Evolutionary conservation across 2,797 vertebrate genomes (phyloP).

Genomic region (Poecilia gillii): DNA sequence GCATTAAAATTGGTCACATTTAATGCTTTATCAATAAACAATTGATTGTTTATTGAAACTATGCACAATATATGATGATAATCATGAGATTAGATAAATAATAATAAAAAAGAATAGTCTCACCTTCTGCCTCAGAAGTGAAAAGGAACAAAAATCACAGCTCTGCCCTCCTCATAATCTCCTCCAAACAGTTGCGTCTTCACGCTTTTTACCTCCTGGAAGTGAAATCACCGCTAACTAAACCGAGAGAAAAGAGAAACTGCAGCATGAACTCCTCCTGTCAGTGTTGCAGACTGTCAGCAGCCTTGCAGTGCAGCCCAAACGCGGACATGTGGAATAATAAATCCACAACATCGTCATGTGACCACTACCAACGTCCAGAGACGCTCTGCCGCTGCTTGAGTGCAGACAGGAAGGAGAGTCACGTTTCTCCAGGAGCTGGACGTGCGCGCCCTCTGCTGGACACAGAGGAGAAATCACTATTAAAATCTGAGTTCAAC

Average conservation of each 20-base stretch:
- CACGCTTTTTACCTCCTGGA: slow-evolving; percentile 20
- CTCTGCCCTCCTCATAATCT: slow-evolving; percentile 60
- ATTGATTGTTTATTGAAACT: background rate
- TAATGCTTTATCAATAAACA: too few relatives aligned
- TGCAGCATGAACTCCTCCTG: slow-evolving; percentile 1
- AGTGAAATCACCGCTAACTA: background rate
- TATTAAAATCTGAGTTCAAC: background rate
- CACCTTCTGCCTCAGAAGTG: slow-evolving; percentile 62
- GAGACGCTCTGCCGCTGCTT: slow-evolving; percentile 32
- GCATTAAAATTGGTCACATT: background rate
- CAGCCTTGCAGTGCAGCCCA: slow-evolving; percentile 26
- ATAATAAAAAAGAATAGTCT: slow-evolving; percentile 20
- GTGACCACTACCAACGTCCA: slow-evolving; percentile 55
- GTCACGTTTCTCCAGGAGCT: background rate
- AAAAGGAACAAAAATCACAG: slow-evolving; percentile 52
- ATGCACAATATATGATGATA: background rate
- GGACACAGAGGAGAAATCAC: background rate
- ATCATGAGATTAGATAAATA: background rate
- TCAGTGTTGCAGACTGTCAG: slow-evolving; percentile 19
- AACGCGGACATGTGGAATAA: slow-evolving; percentile 41
- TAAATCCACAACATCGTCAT: slow-evolving; percentile 65
- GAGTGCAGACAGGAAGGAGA: background rate
- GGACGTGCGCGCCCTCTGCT: slow-evolving; percentile 37
- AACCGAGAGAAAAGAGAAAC: background rate
- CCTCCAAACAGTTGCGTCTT: slow-evolving; percentile 20